A percentile compares a stretch with the other conserved stretches of the same genome.
phyloP scores from a whole-genome alignment of 2,113 vertebrate species.

The Condylura cristata region DNA sequence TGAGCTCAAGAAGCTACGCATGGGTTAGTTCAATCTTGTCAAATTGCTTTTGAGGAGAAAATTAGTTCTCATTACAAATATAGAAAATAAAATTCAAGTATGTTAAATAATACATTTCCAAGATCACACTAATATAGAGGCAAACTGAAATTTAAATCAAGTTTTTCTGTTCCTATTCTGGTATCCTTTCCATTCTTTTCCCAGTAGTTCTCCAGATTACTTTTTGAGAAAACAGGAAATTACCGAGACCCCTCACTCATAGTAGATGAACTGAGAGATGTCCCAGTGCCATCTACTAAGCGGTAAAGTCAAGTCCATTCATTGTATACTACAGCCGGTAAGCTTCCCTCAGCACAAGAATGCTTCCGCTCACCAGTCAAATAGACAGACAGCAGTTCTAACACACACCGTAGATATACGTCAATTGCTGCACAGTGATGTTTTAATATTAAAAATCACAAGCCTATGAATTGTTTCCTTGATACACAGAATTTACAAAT shows the following conservation, averaged over 20 bases:
- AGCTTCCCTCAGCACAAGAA: background rate
- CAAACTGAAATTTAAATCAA: background rate
- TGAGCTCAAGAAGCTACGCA: background rate
- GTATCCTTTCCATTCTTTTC: background rate
- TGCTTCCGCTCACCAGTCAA: background rate
- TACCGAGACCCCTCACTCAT: background rate
- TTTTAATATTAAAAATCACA: background rate
- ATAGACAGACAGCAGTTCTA: background rate
- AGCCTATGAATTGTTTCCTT: background rate
- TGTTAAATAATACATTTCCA: background rate
- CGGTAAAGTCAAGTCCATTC: background rate
- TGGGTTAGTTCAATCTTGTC: background rate
- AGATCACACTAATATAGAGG: background rate
- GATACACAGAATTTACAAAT: background rate
- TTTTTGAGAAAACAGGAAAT: background rate
- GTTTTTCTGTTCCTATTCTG: background rate
- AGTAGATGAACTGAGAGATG: background rate
- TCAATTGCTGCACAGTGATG: background rate
- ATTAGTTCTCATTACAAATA: background rate
- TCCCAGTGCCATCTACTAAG: background rate
- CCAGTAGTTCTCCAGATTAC: background rate
- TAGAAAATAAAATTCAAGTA: background rate
- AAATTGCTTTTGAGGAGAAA: background rate
- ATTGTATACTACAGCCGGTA: accelerated
- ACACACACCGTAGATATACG: background rate